Percentiles rank a stretch among this genome's conserved stretches.
These are phyloP conservation scores for Orussus abietinus DNA, from an alignment of 1,140 invertebrate species.

Conservation along the genomic window DNA sequence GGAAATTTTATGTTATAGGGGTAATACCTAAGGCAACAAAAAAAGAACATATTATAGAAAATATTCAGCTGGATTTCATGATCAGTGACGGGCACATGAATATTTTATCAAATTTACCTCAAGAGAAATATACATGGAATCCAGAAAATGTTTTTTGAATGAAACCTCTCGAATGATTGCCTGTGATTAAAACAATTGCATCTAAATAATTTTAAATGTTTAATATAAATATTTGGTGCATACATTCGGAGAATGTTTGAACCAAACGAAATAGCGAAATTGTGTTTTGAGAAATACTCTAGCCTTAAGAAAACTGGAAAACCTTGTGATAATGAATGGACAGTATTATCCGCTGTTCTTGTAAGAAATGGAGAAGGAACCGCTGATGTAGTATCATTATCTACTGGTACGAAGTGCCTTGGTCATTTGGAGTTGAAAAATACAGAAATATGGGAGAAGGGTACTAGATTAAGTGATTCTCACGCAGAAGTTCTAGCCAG, in stretches of 20 bases:
- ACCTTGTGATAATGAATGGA: conserved; percentile 75
- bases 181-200: too few relatives aligned
- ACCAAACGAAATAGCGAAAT: too few relatives aligned
- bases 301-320: conserved; percentile 76
- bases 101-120: conserved; percentile 54
- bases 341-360: conserved; percentile 72
- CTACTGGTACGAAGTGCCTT: conserved; percentile 89
- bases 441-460: conserved; percentile 60
- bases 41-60: conserved; percentile 60
- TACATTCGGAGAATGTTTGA: too few relatives aligned
- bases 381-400: conserved; percentile 71
- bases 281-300: conserved; percentile 61
- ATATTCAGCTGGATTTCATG: conserved; percentile 63
- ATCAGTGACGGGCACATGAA: conserved; percentile 59
- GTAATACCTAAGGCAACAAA: conserved; percentile 70
- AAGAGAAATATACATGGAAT: conserved; percentile 71
- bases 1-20: conserved; percentile 46
- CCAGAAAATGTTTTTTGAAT: conserved; percentile 52
- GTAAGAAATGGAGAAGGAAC: conserved; percentile 46
- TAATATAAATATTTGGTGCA: too few relatives aligned
- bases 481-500: conserved; percentile 88
- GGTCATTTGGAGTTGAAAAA: conserved; percentile 56
- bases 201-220: too few relatives aligned
- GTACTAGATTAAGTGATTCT: conserved; percentile 79
- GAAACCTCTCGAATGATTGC: too few relatives aligned